Percentiles rank a stretch among this genome's conserved stretches.
Evolutionary conservation across 2,888 invertebrate genomes (phyloP).

Genomic region (Ormia ochracea): DNA sequence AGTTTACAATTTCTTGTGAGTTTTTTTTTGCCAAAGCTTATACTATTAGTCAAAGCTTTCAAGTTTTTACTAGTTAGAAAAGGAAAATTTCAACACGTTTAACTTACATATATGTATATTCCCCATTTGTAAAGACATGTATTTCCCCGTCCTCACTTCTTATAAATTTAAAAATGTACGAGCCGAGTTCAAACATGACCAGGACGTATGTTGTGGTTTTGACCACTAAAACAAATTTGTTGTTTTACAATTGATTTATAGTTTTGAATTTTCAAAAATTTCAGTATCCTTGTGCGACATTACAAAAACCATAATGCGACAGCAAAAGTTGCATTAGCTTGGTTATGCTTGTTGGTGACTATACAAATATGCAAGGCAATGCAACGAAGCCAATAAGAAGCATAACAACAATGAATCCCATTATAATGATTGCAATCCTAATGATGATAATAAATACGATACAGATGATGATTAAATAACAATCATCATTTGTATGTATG

Average conservation of each 20-base stretch:
- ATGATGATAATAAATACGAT: constrained; percentile 11
- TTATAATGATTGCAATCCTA: constrained; percentile 3
- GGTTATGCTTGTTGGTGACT: not conserved
- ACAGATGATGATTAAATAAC: not conserved
- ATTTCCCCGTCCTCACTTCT: not conserved
- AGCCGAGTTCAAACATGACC: not conserved
- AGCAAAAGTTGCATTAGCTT: constrained; percentile 48
- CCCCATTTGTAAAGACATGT: not conserved
- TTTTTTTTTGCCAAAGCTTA: too few relatives aligned
- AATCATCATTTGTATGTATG: constrained; percentile 4
- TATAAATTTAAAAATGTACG: not conserved
- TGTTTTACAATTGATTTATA: constrained; percentile 63
- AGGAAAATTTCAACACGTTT: too few relatives aligned
- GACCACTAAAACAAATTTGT: constrained; percentile 63
- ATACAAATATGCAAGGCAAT: constrained; percentile 4
- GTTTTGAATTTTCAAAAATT: constrained; percentile 46
- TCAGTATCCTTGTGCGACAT: constrained; percentile 33
- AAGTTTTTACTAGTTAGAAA: too few relatives aligned
- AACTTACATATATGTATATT: too few relatives aligned
- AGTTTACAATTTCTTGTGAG: too few relatives aligned
- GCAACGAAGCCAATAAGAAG: constrained; percentile 10
- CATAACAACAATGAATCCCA: not conserved
- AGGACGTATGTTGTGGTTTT: constrained; percentile 49
- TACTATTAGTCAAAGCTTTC: too few relatives aligned
- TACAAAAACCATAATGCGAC: constrained; percentile 49